Evolutionary conservation across 2,113 vertebrate species (phyloP).

Genomic region (Mus pahari): DNA sequence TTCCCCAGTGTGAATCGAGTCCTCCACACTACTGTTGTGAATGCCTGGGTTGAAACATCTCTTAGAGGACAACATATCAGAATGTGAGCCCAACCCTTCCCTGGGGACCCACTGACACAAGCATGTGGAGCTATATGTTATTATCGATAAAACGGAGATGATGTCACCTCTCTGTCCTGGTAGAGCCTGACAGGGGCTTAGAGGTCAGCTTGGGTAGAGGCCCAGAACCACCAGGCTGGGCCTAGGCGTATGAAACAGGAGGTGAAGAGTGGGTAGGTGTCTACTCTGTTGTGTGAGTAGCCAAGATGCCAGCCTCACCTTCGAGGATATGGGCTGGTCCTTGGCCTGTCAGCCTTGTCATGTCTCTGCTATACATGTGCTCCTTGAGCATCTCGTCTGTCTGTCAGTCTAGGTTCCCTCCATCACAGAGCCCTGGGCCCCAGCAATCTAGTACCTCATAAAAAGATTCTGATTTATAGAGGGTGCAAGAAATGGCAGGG

Average conservation of each 20-base stretch:
- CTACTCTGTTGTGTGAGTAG: not conserved
- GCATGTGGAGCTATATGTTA: not conserved
- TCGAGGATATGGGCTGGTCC: accelerated
- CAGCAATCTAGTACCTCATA: not conserved
- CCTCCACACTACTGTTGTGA: accelerated
- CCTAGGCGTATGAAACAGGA: accelerated
- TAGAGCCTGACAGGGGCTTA: accelerated
- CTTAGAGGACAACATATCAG: not conserved
- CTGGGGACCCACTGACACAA: accelerated
- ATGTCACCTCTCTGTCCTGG: accelerated
- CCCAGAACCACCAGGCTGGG: not conserved
- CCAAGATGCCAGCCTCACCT: not conserved
- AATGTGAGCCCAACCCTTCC: not conserved
- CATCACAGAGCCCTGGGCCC: accelerated
- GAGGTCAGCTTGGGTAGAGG: not conserved
- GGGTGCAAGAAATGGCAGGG: not conserved
- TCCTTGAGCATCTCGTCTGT: not conserved
- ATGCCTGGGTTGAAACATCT: not conserved
- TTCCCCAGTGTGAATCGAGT: not conserved
- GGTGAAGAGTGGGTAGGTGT: not conserved
- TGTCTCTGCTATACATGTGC: not conserved
- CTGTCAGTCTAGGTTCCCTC: not conserved
- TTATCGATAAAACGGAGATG: not conserved
- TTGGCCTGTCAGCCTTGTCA: accelerated
- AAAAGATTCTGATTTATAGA: not conserved